These are phyloP conservation scores for Pantherophis vulpinus DNA, from an alignment of 2,797 vertebrate species.

Conservation along the genomic window DNA sequence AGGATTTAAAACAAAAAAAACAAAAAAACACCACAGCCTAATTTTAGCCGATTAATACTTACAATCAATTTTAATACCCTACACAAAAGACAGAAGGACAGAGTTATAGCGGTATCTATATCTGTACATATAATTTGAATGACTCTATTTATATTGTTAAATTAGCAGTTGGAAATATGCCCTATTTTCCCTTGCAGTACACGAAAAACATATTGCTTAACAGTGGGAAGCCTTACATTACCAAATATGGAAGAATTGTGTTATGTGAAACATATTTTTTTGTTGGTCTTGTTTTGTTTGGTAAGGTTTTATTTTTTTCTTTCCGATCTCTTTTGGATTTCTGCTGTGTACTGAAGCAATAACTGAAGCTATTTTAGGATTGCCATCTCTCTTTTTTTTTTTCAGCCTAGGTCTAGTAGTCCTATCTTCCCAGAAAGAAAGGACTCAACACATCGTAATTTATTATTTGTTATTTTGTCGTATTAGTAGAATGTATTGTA, in stretches of 20 bases:
- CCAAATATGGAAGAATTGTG: neutral
- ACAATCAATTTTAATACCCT: neutral
- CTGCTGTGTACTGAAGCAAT: neutral
- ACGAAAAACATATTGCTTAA: slow-evolving; percentile 1
- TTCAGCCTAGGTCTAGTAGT: neutral
- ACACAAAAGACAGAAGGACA: neutral
- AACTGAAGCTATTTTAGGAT: neutral
- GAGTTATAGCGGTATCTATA: neutral
- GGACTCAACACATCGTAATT: neutral
- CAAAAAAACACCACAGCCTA: no score
- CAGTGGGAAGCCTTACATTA: slow-evolving; percentile 9
- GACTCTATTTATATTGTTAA: slow-evolving; percentile 5
- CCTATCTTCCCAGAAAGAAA: neutral
- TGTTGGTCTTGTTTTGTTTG: neutral
- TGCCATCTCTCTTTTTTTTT: neutral
- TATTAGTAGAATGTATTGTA: neutral
- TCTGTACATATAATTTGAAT: neutral
- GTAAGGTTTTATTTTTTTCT: neutral
- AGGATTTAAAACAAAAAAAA: neutral
- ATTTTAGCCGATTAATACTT: neutral
- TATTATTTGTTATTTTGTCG: neutral
- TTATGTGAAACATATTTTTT: neutral
- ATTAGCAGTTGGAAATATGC: neutral
- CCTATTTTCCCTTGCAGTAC: slow-evolving; percentile 7
- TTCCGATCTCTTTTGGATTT: neutral